These are phyloP conservation scores for Drosophila repleta DNA, from an alignment of 1,140 invertebrate genomes.

Conservation along the genomic window DNA sequence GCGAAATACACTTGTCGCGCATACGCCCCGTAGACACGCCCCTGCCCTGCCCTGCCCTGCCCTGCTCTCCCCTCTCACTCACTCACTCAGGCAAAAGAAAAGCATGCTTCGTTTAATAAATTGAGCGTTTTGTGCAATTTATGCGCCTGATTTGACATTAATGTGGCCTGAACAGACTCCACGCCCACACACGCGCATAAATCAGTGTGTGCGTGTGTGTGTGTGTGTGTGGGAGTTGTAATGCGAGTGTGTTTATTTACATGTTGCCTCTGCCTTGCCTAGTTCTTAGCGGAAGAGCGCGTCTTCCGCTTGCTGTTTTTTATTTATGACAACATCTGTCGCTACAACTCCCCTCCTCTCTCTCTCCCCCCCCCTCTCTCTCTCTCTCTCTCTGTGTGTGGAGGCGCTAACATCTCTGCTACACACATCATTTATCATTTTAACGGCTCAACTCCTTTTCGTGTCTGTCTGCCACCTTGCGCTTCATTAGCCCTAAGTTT, in stretches of 20 bases:
- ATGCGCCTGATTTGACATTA: slow-evolving; percentile 83
- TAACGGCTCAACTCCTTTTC: slow-evolving; percentile 60
- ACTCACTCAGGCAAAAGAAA: neutral
- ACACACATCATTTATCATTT: slow-evolving; percentile 82
- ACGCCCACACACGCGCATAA: slow-evolving; percentile 40
- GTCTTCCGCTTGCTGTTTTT: slow-evolving; percentile 63
- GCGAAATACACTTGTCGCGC: slow-evolving; percentile 67
- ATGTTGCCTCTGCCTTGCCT: slow-evolving; percentile 39
- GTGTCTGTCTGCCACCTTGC: slow-evolving; percentile 20
- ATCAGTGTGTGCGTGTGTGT: slow-evolving; percentile 35
- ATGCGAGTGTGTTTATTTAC: slow-evolving; percentile 71
- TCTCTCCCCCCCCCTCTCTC: too few species aligned
- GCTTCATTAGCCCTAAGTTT: slow-evolving; percentile 32
- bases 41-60: slow-evolving; percentile 30
- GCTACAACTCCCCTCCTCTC: too few species aligned
- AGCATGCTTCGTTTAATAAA: slow-evolving; percentile 75
- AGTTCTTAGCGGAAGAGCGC: slow-evolving; percentile 43
- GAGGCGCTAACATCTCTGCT: slow-evolving; percentile 67
- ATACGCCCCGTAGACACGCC: slow-evolving; percentile 50
- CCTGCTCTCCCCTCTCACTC: neutral
- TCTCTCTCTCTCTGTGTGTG: too few species aligned
- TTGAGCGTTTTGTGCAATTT: slow-evolving; percentile 82
- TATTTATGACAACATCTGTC: slow-evolving; percentile 82
- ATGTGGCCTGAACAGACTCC: slow-evolving; percentile 73
- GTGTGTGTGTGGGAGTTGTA: neutral